phyloP scores from a whole-genome alignment of 2,113 vertebrate species.

The Rhynchomys soricoides region DNA sequence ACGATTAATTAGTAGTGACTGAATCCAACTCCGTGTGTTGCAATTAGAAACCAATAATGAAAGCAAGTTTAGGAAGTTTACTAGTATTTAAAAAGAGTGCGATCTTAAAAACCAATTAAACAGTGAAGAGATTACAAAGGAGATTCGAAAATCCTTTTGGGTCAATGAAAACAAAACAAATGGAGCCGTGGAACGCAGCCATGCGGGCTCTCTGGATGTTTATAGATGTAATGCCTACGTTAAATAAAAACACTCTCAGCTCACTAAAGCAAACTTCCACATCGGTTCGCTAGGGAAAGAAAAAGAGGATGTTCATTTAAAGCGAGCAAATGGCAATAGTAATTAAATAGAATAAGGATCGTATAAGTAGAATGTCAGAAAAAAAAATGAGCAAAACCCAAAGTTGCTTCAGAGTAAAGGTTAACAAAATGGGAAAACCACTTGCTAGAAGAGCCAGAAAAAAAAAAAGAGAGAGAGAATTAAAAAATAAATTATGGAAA shows the following conservation, averaged over 20 bases:
- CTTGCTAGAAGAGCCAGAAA: background rate
- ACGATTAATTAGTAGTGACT: constrained; percentile 41
- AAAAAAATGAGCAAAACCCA: constrained; percentile 14
- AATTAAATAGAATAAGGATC: background rate
- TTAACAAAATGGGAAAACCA: background rate
- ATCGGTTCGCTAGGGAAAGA: background rate
- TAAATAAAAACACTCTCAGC: constrained; percentile 4
- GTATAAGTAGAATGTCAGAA: background rate
- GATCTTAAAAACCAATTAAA: background rate
- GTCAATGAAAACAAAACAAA: constrained; percentile 26
- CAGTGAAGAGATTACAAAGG: constrained; percentile 6
- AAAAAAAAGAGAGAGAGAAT: background rate
- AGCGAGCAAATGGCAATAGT: background rate
- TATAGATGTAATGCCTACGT: background rate
- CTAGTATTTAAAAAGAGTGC: constrained; percentile 23
- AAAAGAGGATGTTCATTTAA: background rate
- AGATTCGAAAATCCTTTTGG: constrained; percentile 26
- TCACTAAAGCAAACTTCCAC: background rate
- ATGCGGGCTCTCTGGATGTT: background rate
- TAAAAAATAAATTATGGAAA: background rate
- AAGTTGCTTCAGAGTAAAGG: background rate
- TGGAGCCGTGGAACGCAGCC: background rate
- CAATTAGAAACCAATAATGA: constrained; percentile 20
- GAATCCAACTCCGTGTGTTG: background rate
- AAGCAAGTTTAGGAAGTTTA: background rate